These are phyloP conservation scores for Hydrotaea cyrtoneurina DNA, from an alignment of 2,888 invertebrate genomes.

Conservation along the genomic window DNA sequence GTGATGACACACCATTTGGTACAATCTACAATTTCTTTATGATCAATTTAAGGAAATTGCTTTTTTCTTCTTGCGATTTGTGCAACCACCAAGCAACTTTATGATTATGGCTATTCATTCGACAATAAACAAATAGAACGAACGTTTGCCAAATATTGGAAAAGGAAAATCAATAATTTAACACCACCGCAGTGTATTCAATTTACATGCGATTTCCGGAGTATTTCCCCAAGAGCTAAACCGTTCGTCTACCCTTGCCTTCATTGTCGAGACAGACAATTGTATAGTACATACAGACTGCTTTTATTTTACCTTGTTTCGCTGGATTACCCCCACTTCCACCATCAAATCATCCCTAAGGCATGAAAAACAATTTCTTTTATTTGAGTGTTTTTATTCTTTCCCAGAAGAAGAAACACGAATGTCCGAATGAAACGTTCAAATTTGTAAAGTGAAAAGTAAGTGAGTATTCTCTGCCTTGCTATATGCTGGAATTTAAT, in stretches of 20 bases:
- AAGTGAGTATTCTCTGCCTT: neutral
- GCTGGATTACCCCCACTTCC: too few species aligned
- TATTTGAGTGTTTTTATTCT: neutral
- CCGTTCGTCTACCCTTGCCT: neutral
- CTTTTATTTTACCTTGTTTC: too few species aligned
- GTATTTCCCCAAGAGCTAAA: too few species aligned
- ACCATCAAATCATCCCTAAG: neutral
- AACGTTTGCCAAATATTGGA: neutral
- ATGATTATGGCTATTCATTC: neutral
- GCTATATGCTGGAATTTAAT: neutral
- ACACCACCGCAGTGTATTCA: neutral
- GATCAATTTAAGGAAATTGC: too few species aligned
- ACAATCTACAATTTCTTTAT: neutral
- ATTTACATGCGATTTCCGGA: neutral
- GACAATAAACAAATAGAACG: neutral
- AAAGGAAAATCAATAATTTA: conserved; percentile 19
- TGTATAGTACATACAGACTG: neutral
- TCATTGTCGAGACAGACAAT: conserved; percentile 26
- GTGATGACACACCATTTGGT: neutral
- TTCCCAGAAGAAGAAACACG: neutral
- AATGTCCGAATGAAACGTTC: neutral
- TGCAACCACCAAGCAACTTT: conserved; percentile 27
- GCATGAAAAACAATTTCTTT: conserved; percentile 1
- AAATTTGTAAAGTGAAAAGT: neutral
- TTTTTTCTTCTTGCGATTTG: too few species aligned